Evolutionary conservation across 2,113 vertebrate species (phyloP).

Genomic region (Panthera leo): DNA sequence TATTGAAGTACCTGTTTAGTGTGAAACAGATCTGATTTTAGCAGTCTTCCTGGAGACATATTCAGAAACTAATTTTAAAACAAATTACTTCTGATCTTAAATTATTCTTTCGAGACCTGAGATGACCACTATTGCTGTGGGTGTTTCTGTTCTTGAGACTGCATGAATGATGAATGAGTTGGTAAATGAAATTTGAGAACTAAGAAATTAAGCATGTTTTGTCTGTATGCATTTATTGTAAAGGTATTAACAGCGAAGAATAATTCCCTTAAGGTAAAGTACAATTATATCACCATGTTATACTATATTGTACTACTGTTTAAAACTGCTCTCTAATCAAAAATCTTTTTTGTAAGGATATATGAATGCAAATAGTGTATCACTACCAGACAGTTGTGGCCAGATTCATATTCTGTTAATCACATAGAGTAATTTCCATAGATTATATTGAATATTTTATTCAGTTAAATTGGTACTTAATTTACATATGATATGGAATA

Average conservation of each 20-base stretch:
- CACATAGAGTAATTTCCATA: background rate
- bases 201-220: slow-evolving; percentile 26
- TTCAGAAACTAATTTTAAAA: slow-evolving; percentile 40
- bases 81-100: background rate
- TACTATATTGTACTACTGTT: background rate
- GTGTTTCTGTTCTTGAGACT: slow-evolving; percentile 21
- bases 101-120: background rate
- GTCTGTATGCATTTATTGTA: slow-evolving; percentile 24
- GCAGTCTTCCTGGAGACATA: background rate
- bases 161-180: background rate
- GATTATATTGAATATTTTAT: background rate
- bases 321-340: background rate
- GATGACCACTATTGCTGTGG: background rate
- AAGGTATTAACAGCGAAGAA: background rate
- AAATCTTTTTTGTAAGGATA: background rate
- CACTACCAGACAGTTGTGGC: background rate
- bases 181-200: slow-evolving; percentile 33
- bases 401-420: slow-evolving; percentile 15
- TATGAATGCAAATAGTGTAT: background rate
- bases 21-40: background rate
- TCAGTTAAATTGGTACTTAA: background rate
- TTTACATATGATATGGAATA: background rate
- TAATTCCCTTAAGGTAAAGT: background rate
- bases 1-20: background rate
- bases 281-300: background rate